Evolutionary conservation across 2,797 vertebrate species (phyloP).

Genomic region (Lutjanus campechanus): DNA sequence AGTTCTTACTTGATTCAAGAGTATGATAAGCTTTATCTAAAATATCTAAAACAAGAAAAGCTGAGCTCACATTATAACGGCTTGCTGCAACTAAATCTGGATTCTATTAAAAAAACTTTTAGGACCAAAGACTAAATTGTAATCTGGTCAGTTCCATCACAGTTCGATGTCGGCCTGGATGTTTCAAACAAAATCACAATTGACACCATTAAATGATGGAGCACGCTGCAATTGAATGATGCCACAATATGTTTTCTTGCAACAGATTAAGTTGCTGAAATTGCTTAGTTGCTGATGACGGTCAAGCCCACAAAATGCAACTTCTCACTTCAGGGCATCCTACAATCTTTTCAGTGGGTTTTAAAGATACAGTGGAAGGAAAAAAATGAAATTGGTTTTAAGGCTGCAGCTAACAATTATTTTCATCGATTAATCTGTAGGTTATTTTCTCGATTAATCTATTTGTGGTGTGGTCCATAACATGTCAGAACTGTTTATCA

Average conservation of each 20-base stretch:
- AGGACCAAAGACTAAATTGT: background rate
- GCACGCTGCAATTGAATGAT: background rate
- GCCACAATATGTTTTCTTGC: background rate
- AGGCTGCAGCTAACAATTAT: no score
- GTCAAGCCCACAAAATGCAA: background rate
- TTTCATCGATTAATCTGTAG: no score
- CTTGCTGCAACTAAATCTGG: background rate
- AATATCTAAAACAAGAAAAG: conserved; percentile 17
- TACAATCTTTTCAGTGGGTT: background rate
- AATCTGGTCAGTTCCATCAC: background rate
- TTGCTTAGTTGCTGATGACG: background rate
- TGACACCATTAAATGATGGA: background rate
- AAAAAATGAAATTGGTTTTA: background rate
- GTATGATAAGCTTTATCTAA: background rate
- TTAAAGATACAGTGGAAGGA: background rate
- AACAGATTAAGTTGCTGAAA: background rate
- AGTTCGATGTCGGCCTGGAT: background rate
- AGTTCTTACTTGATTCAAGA: background rate
- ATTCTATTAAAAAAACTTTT: background rate
- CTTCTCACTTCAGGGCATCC: background rate
- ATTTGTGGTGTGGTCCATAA: no score
- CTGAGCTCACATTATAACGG: background rate
- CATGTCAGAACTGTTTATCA: no score
- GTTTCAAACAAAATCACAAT: background rate
- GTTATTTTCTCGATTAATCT: no score